phyloP scores from a whole-genome alignment of 2,113 vertebrate species.

The Anhinga anhinga region DNA sequence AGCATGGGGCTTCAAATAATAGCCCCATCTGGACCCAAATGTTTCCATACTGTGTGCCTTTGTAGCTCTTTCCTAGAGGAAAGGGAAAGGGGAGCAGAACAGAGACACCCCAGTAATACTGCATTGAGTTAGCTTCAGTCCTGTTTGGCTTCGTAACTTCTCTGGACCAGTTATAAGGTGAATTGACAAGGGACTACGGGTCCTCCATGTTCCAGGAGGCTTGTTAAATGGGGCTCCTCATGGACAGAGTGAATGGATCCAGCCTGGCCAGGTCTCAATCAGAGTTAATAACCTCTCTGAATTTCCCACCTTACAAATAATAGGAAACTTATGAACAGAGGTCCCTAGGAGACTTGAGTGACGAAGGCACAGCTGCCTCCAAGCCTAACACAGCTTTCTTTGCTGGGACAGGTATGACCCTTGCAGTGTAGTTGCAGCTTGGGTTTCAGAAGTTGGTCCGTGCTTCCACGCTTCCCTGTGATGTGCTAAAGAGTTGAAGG shows the following conservation, averaged over 20 bases:
- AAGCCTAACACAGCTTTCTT: not conserved
- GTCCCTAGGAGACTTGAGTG: not conserved
- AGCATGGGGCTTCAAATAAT: not conserved
- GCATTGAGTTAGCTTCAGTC: not conserved
- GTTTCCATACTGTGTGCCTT: not conserved
- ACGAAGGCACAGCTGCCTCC: no score
- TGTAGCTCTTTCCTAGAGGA: not conserved
- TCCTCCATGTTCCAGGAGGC: not conserved
- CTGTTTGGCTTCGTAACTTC: not conserved
- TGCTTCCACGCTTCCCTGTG: not conserved
- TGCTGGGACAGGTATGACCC: not conserved
- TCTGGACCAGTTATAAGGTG: not conserved
- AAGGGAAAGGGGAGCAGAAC: not conserved
- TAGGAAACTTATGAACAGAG: not conserved
- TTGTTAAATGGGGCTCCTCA: not conserved
- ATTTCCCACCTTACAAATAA: not conserved
- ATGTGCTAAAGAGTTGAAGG: not conserved
- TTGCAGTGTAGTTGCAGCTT: not conserved
- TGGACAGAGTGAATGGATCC: not conserved
- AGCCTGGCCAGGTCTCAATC: not conserved
- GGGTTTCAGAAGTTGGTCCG: not conserved
- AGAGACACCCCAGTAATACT: no score
- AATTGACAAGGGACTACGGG: fast-evolving
- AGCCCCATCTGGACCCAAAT: no score
- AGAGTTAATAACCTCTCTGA: not conserved